Evolutionary conservation across 2,797 vertebrate genomes (phyloP), one percentile per base, ranked within the genome.

Genomic region (Parauchenoglanis punctatus): DNA sequence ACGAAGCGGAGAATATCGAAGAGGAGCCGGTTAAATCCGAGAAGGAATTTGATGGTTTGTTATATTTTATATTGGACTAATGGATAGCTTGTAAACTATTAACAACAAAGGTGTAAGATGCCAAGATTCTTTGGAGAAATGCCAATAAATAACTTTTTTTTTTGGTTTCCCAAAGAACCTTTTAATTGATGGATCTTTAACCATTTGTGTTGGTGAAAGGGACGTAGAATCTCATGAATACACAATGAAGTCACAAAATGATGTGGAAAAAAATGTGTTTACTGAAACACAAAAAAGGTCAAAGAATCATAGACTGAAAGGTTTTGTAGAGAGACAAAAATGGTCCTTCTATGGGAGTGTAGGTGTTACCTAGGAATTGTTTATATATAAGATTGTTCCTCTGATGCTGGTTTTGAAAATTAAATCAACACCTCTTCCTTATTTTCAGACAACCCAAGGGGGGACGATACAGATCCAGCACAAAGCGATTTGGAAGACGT

Each of bases 401-500:
- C 23, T n/a, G 1, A 17, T 12, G 1, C 11, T 81, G 78, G 23
- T 44, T 67, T 20, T 20, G 2, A 65, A 65, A 17, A 59, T 46
- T 10, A 7, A 61, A 61, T 49, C 49, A 61, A 49, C 46, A 85
- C 59, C 4, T 31, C 10, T 75, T 65, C 12, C 46, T 49, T 88
- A 28, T 67, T 92, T 94, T 70, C 94, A 98, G 98, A 96, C 72
- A 93, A 90, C 85, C 81, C 81, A 59, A 89, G 92, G 89, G 95
- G 94, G 86, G 94, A 95, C 2, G 96, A 96, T 89, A 94, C 96
- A 83, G 97, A 98, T 49, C 94, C 97, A 65, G 96, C 95, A 86
- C 94, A 98, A 89, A 99, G 97, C 70, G 97, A 99, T 90, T 92
- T 98, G 81, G 98, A 99, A 59, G 98, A 99, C 91, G 97, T 98